Conservation (phyloP, 2,888 invertebrate genomes). For the Euproctis similis region DNA sequence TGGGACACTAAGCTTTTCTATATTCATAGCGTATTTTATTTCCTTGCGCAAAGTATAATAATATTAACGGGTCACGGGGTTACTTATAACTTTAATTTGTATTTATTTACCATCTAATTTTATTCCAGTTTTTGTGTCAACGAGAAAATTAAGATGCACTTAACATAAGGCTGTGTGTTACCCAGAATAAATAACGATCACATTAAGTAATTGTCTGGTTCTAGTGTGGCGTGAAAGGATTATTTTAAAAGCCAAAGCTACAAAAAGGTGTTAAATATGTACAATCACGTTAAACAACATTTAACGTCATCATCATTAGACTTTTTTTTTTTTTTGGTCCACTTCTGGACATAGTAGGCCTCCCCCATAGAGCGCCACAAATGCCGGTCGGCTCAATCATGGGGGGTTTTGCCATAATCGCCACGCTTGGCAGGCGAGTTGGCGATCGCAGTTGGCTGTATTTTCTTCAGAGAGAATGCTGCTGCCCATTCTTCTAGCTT, state of each 20-base stretch:
- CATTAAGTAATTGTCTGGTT: slow-evolving; percentile 12
- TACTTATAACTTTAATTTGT: slow-evolving; percentile 1
- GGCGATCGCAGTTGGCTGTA: no score
- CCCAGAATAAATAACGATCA: slow-evolving; percentile 13
- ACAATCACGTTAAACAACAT: no score
- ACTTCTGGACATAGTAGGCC: no score
- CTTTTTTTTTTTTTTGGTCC: no score
- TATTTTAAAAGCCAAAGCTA: no score
- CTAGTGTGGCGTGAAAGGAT: slow-evolving; percentile 11
- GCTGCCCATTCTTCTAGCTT: no score
- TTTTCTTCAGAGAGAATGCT: no score
- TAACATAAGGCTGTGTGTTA: slow-evolving; percentile 2
- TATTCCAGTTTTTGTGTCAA: slow-evolving; percentile 5
- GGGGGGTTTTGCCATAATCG: slow-evolving; percentile 15
- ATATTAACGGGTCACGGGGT: not conserved
- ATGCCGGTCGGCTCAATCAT: slow-evolving; percentile 7
- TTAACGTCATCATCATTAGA: no score
- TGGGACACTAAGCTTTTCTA: slow-evolving; percentile 11
- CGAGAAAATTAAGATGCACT: slow-evolving; percentile 6
- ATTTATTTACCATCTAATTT: slow-evolving; percentile 3
- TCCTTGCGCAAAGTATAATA: not conserved
- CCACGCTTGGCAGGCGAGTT: no score
- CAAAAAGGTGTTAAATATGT: no score
- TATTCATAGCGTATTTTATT: slow-evolving; percentile 6
- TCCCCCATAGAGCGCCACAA: no score